Base-by-base conservation (phyloP, 2,797 vertebrate genomes). In the Bufotes viridis region DNA sequence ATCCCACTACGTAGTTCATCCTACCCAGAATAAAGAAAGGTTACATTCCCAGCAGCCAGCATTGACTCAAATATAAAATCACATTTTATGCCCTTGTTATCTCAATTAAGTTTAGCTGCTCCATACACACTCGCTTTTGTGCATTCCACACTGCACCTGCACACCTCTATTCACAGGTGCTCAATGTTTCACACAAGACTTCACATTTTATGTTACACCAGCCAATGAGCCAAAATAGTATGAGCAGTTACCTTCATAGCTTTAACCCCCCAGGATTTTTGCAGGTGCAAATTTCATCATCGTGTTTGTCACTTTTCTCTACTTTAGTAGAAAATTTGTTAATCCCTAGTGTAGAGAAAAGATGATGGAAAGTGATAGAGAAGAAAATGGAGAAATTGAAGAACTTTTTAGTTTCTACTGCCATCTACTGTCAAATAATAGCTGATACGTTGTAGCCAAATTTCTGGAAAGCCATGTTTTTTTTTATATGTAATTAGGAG, bases 251-350 rank as follows among this genome's bases (percentile, higher is more conserved):
- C 63, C 72, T 78, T 84, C 42, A 87, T 55, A 74, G 85, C 85
- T 87, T 76, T 84, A 83, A 80, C 57, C 67, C n/a, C n/a, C 85
- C 60, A 63, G 88, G 81, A 79, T 89, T 80, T 89, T 78, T 84
- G 88, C 88, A 89, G 88, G 88, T 89, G 88, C 85, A 87, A 61
- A 89, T 84, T 87, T 75, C 74, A 74, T 75, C 74, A 74, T 20
- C 34, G 29, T 61, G 72, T 89, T 89, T 88, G 65, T 81, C 87
- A 88, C 82, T 70, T 61, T 88, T 85, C 72, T 79, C 80, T 82
- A 80, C 75, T 80, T 83, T 89, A 74, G 81, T 78, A 87, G 85
- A 42, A 83, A 80, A 87, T 87, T 53, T 89, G 81, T 89, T 89
- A 81, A 89, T 89, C 74, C 81, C 55, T 80, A 86, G 22, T 72